phyloP scores from a whole-genome alignment of 2,113 vertebrate genomes.

The Hylia prasina region DNA sequence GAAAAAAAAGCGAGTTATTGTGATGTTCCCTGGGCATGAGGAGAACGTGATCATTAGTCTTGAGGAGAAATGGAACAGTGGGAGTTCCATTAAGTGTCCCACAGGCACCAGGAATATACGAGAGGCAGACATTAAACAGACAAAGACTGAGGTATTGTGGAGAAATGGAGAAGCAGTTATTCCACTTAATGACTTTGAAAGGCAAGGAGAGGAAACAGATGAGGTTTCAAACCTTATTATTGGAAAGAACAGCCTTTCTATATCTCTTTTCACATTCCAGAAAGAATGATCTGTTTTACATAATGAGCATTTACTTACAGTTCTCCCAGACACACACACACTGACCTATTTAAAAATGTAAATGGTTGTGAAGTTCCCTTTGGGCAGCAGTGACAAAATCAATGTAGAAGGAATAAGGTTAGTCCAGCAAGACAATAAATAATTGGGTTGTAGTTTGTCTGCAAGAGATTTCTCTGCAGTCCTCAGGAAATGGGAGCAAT shows the following conservation, averaged over 20 bases:
- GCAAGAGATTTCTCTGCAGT: background rate
- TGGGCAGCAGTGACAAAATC: constrained; percentile 9
- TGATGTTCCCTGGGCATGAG: background rate
- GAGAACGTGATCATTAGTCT: background rate
- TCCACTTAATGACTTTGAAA: constrained; percentile 12
- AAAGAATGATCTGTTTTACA: background rate
- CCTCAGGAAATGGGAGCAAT: background rate
- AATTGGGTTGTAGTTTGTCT: background rate
- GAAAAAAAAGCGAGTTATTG: background rate
- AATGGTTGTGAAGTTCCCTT: constrained; percentile 14
- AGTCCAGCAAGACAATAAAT: background rate
- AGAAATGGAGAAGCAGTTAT: background rate
- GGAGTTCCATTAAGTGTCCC: constrained; percentile 23
- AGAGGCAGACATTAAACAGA: constrained; percentile 7
- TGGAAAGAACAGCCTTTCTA: background rate
- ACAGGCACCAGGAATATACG: background rate
- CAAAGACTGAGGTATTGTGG: background rate
- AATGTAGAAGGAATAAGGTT: constrained; percentile 24
- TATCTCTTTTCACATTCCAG: background rate
- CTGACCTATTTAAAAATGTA: constrained; percentile 44
- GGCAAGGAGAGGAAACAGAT: constrained; percentile 14
- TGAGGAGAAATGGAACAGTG: background rate
- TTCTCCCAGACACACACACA: background rate
- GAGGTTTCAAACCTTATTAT: background rate
- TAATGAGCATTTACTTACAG: background rate